These are phyloP conservation scores for Lasioglossum oenotherae DNA, from an alignment of 2,888 invertebrate species.

Conservation along the genomic window DNA sequence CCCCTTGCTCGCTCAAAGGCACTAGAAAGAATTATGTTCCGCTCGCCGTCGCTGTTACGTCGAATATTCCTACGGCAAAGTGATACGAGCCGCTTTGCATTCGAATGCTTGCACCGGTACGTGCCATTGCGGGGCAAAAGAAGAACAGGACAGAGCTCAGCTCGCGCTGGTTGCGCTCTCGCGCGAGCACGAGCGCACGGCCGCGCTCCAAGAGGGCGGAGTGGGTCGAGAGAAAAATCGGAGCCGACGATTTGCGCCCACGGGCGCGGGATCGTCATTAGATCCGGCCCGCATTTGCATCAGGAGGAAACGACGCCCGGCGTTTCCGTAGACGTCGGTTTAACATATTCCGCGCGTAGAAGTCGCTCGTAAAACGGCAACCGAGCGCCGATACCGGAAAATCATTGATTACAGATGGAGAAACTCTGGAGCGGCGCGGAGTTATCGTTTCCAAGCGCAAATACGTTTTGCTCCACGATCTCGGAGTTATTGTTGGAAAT, in stretches of 20 bases:
- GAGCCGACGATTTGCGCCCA: slow-evolving; percentile 74
- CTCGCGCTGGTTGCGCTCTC: neutral
- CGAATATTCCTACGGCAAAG: slow-evolving; percentile 68
- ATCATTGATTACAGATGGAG: slow-evolving; percentile 55
- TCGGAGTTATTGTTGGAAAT: slow-evolving; percentile 55
- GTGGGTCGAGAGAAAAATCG: slow-evolving; percentile 68
- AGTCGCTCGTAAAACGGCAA: slow-evolving; percentile 74
- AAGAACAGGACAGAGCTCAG: slow-evolving; percentile 4
- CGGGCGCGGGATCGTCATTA: slow-evolving; percentile 79
- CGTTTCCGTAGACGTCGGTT: slow-evolving; percentile 73
- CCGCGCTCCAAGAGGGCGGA: neutral
- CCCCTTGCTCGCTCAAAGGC: neutral
- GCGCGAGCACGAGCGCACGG: neutral
- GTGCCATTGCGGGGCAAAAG: slow-evolving; percentile 61
- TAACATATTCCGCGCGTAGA: slow-evolving; percentile 78
- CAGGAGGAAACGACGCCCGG: slow-evolving; percentile 73
- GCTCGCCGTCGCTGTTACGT: slow-evolving; percentile 41
- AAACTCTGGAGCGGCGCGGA: slow-evolving; percentile 34
- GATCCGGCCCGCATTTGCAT: slow-evolving; percentile 77
- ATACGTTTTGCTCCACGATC: neutral
- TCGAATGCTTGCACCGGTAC: slow-evolving; percentile 71
- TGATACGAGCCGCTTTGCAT: slow-evolving; percentile 78
- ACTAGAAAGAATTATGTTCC: slow-evolving; percentile 47
- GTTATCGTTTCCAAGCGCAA: slow-evolving; percentile 31
- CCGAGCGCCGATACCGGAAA: slow-evolving; percentile 54